A percentile compares a stretch with the other conserved stretches of the same genome.
Conservation (phyloP, 2,888 invertebrate species). For the Lasius platythorax region DNA sequence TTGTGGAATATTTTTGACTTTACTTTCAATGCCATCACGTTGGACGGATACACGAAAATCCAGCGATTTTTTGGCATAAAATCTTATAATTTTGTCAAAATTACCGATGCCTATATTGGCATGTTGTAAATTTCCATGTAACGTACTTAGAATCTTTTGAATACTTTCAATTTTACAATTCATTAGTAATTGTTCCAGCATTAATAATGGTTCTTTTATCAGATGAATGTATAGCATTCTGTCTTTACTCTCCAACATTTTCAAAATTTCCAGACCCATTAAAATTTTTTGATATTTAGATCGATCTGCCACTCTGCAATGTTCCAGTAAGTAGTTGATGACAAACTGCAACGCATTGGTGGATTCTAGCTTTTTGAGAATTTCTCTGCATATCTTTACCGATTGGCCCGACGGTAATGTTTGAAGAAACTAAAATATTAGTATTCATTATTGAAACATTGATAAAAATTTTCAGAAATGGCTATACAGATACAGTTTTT, state of each 20-base stretch:
- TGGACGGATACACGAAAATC: conserved; percentile 89
- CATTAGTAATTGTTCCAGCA: conserved; percentile 95
- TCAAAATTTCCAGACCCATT: conserved; percentile 90
- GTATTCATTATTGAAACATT: conserved; percentile 12
- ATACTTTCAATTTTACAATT: conserved; percentile 92
- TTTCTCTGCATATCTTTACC: conserved; percentile 88
- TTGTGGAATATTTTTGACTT: conserved; percentile 79
- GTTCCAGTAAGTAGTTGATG: conserved; percentile 88
- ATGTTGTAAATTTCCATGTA: conserved; percentile 85
- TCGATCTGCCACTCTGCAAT: conserved; percentile 85
- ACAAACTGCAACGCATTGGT: conserved; percentile 89
- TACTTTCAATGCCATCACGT: conserved; percentile 80
- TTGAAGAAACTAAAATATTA: conserved; percentile 87
- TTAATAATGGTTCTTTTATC: conserved; percentile 90
- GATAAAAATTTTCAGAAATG: neutral
- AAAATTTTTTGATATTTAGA: conserved; percentile 88
- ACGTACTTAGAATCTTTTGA: conserved; percentile 88
- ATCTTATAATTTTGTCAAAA: conserved; percentile 90
- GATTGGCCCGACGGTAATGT: conserved; percentile 88
- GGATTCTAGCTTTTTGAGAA: conserved; percentile 89
- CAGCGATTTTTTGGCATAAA: conserved; percentile 93
- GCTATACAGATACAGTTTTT: neutral
- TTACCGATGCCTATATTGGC: conserved; percentile 88
- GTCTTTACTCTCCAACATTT: conserved; percentile 88
- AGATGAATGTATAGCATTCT: conserved; percentile 89